Conservation (phyloP, 2,113 vertebrate genomes). For the Aythya baeri region DNA sequence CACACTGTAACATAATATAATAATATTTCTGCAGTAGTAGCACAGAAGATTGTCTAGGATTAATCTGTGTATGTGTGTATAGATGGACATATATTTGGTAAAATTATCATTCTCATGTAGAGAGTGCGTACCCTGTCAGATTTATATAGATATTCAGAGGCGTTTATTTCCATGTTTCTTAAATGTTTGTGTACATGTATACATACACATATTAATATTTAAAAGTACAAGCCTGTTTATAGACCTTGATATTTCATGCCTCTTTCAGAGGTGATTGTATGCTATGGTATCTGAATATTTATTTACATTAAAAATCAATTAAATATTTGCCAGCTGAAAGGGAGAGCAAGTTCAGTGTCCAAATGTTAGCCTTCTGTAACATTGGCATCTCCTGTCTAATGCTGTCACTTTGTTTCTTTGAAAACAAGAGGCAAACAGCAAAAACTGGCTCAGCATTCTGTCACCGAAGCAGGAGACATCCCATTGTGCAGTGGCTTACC, state of each 20-base stretch:
- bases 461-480: slow-evolving; percentile 20
- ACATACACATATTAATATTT: neutral
- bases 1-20: slow-evolving; percentile 62
- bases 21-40: slow-evolving; percentile 31
- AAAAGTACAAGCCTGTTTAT: neutral
- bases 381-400: slow-evolving; percentile 16
- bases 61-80: slow-evolving; percentile 7
- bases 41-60: slow-evolving; percentile 11
- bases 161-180: neutral
- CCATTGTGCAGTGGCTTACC: slow-evolving; percentile 45
- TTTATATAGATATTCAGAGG: neutral
- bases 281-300: slow-evolving; percentile 41
- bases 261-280: neutral
- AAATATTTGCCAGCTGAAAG: slow-evolving; percentile 22
- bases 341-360: slow-evolving; percentile 24
- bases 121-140: neutral
- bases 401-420: slow-evolving; percentile 61
- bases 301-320: slow-evolving; percentile 5
- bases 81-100: slow-evolving; percentile 17
- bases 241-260: slow-evolving; percentile 14
- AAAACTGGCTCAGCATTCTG: slow-evolving; percentile 56
- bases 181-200: neutral
- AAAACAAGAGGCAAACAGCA: slow-evolving; percentile 63
- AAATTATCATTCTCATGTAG: neutral
- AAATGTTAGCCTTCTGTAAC: neutral